Evolutionary conservation across 2,113 vertebrate species (phyloP), one percentile per base, ranked within the genome.

Genomic region (Kryptolebias marmoratus): DNA sequence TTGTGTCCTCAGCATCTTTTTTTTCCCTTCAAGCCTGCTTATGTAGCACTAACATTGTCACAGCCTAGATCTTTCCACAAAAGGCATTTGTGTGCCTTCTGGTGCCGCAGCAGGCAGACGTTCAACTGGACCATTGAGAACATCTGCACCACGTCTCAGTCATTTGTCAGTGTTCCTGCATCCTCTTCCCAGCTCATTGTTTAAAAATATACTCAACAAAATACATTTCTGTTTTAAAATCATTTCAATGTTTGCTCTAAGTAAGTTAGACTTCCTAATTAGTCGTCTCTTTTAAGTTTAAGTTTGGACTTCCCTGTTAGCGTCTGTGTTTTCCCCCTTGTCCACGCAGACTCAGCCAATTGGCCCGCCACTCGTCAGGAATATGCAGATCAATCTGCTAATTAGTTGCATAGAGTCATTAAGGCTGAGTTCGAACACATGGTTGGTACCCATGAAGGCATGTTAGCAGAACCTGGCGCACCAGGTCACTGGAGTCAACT

Each of bases 381-480:
- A 89, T 88, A 92, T 90, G 91, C 89, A 88, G 86, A 88, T 91
- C 80, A 82, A 89, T 88, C 87, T 90, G 81, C 79, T 92, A 91
- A 91, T 90, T 90, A 87, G 89, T 84, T 81, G 80, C 81, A 82
- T 77, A 72, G 72, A 91, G 86, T 89, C 84, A 88, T 90, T 90
- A 90, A 89, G 76, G 75, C 87, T 61, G 83, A 87, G 84, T 64
- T 80, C 75, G 82, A 90, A 75, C 88, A 89, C 87, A 88, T 84
- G 87, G 77, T 86, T 84, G 86, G 90, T 87, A 83, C 68, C 62
- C 72, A 81, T 59, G 57, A 72, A 69, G 77, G 62, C 69, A 64
- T 80, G 65, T 74, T 76, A 63, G 75, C 76, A 77, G 60, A 87
- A 66, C 55, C 31, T 64, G 75, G 73, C 75, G 55, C 74, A 65